Evolutionary conservation across 2,113 vertebrate species (phyloP), one percentile per base, ranked within the genome.

Genomic region (Hemibagrus wyckioides): DNA sequence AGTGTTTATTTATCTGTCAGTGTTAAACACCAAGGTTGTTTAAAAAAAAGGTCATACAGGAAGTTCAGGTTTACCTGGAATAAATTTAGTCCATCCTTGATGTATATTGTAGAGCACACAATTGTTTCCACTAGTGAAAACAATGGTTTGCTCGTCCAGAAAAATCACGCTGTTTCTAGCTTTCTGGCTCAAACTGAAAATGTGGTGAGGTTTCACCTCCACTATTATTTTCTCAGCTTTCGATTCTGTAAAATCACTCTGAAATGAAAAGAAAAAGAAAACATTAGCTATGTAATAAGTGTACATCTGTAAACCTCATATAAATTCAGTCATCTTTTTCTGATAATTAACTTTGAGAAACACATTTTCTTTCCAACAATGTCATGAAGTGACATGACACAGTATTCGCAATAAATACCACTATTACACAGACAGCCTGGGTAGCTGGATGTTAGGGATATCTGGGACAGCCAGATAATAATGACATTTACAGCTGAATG

Each of bases 41-140:
- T 56, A 15, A 30, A 52, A 30, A n/a, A 61, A 44, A 75, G 41
- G n/a, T 54, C 28, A 39, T 25, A 61, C 30, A 41, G 36, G 36
- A 82, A 25, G 14, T 61, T 30, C 14, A 17, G 6, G 2, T 69
- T 75, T 93, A 98, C 97, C 97, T 95, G 96, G 94, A 89, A 98
- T 95, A 91, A 99, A 97, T 90, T 92, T 95, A 92, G 98, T 97
- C 91, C 94, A 94, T 89, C 94, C 94, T 30, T 97, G 95, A 86
- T 95, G 93, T 2, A 96, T 91, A 92, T 98, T 97, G 87, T 96
- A 96, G 67, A 94, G 95, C 71, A 99, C 94, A 83, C 96, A 97
- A 93, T 95, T 93, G 91, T 97, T 96, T 36, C 97, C 97, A 71
- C 94, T 92, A 54, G 97, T 96, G 87, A 96, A 97, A 8, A 98